Conservation (phyloP, 2,113 vertebrate genomes). For the Sceloporus tristichus region DNA sequence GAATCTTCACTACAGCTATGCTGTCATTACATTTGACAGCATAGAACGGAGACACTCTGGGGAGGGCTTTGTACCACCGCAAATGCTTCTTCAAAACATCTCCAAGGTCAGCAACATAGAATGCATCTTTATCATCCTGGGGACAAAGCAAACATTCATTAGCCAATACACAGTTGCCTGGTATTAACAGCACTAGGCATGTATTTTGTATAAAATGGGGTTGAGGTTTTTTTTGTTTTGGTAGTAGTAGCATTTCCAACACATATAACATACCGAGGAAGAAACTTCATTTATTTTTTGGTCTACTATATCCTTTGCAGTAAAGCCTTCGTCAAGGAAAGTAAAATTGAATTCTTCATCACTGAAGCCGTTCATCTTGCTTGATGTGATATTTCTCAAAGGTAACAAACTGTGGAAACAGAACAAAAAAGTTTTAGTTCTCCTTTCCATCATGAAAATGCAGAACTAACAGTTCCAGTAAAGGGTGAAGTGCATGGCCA, state of each 20-base stretch:
- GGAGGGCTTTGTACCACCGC: constrained; percentile 89
- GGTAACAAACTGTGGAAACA: constrained; percentile 71
- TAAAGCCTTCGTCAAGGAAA: constrained; percentile 95
- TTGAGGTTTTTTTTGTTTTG: neutral
- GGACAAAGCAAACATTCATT: constrained; percentile 43
- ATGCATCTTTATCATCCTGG: constrained; percentile 97
- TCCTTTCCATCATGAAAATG: constrained; percentile 22
- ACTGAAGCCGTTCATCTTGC: constrained; percentile 81
- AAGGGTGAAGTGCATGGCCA: too few species aligned
- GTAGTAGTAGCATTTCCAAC: neutral
- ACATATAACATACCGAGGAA: constrained; percentile 83
- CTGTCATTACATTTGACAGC: constrained; percentile 97
- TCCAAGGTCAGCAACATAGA: constrained; percentile 95
- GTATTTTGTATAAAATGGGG: neutral
- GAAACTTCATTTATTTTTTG: constrained; percentile 97
- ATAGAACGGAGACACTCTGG: constrained; percentile 93
- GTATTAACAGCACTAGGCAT: neutral
- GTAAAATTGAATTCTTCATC: constrained; percentile 86
- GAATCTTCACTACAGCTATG: constrained; percentile 87
- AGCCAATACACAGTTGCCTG: neutral
- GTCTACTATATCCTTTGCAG: constrained; percentile 92
- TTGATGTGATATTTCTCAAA: constrained; percentile 44
- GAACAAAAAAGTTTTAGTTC: constrained; percentile 11
- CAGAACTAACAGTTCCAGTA: constrained; percentile 55
- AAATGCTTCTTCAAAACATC: constrained; percentile 95